Evolutionary conservation across 2,888 invertebrate species (phyloP), one percentile per base, ranked within the genome.

Genomic region (Rotaria sp.): DNA sequence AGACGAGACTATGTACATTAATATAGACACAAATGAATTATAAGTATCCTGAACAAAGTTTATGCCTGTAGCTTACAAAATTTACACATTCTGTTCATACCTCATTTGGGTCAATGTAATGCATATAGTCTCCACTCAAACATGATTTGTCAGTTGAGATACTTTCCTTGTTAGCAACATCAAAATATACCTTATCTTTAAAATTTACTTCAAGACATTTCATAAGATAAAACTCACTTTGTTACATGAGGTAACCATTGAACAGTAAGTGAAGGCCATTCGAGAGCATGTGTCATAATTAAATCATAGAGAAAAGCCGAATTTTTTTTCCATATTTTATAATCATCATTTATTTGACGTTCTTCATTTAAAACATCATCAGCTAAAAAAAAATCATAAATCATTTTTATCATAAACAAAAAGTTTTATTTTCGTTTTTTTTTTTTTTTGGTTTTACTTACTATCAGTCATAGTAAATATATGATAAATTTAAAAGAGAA

Each of bases 281-380:
- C 99, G 88, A 99, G 92, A 85, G 99, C 99, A 93, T 99, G 99
- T 89, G 99, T 99, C 99, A 99, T 99, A 84, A 99, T 97, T 88
- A 93, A 89, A 89, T 93, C 92, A 90, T 99, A 99, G 85, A 99
- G 92, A 91, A 99, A 99, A 18, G 99, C 99, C 3, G 99, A 99
- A 90, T 99, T 99, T 91, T 99, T 99, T 92, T 99, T 99, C 99
- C 99, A 99, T 92, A 99, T 98, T 93, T 99, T 99, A 91, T 99
- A 99, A 91, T 99, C 99, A 91, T 99, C 99, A 91, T 99, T 99
- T 8, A 87, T 85, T 38, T 85, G 35, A 18, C 87, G 85, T 57
- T 87, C 85, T 84, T 87, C 87, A 38, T 84, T 80, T 4, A 74
- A 55, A 11, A 75, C 84, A 84, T 85, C 85, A 35, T 52, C 75